These are phyloP conservation scores for Neolamprologus variostigma DNA, from an alignment of 2,113 vertebrate genomes.

Conservation along the genomic window DNA sequence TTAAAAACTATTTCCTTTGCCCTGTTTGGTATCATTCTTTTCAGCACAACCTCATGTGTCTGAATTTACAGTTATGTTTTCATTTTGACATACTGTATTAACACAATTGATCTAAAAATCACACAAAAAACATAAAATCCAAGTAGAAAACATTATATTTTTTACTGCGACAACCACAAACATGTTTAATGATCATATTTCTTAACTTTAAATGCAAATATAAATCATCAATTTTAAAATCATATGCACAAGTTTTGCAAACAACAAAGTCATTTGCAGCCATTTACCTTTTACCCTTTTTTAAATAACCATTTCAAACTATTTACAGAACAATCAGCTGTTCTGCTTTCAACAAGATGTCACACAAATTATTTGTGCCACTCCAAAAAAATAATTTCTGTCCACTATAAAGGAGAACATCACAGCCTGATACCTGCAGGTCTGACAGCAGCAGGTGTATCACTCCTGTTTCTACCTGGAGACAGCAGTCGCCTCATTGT, in stretches of 20 bases:
- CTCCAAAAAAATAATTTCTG: too few relatives aligned
- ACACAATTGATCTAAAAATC: neutral
- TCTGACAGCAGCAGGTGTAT: too few relatives aligned
- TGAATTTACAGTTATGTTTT: fast-evolving
- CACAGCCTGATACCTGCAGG: too few relatives aligned
- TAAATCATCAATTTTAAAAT: fast-evolving
- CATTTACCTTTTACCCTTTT: too few relatives aligned
- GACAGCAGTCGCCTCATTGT: too few relatives aligned
- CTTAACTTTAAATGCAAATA: neutral
- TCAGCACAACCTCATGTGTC: fast-evolving
- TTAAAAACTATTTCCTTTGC: fast-evolving
- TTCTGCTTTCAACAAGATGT: fast-evolving
- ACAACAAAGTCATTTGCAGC: too few relatives aligned
- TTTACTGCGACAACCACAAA: fast-evolving
- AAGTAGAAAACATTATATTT: neutral
- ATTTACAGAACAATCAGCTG: too few relatives aligned
- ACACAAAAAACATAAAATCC: fast-evolving
- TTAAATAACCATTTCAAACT: fast-evolving
- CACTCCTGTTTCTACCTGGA: too few relatives aligned
- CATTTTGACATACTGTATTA: neutral
- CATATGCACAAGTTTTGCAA: neutral
- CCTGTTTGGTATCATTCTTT: fast-evolving
- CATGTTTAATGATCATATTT: neutral
- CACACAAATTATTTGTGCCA: too few relatives aligned
- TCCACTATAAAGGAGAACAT: too few relatives aligned